phyloP scores from a whole-genome alignment of 2,113 vertebrate genomes.

The Corvus hawaiiensis region DNA sequence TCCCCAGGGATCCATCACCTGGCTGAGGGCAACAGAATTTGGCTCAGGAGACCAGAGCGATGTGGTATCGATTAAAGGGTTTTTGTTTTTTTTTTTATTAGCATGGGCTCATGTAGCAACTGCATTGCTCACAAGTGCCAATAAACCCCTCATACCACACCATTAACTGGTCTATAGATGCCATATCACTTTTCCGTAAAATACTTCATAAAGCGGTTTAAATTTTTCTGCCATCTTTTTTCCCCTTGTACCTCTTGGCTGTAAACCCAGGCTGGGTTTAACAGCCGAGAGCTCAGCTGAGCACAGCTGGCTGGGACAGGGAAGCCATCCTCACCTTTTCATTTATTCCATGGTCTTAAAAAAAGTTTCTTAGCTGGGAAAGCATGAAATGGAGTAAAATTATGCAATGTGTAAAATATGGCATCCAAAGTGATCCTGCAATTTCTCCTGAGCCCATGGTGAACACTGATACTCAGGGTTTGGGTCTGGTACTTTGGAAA shows the following conservation, averaged over 20 bases:
- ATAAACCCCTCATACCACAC: not conserved
- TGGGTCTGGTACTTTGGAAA: not conserved
- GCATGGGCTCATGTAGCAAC: fast-evolving
- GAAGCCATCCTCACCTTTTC: not conserved
- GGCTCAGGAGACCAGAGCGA: not conserved
- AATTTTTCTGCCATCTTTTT: not conserved
- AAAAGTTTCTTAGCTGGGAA: not conserved
- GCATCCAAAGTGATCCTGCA: not conserved
- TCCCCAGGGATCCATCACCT: fast-evolving
- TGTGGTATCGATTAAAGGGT: fast-evolving
- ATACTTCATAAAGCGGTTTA: not conserved
- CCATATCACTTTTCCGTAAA: not conserved
- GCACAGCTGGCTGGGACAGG: not conserved
- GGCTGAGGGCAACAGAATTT: not conserved
- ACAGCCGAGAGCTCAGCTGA: not conserved
- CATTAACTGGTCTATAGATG: not conserved
- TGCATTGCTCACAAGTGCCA: not conserved
- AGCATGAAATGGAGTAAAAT: not conserved
- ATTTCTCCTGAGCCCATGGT: not conserved
- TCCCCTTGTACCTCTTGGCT: not conserved
- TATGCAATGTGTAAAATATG: not conserved
- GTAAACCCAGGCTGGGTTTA: not conserved
- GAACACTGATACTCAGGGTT: not conserved
- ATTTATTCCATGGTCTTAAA: not conserved
- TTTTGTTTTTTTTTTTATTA: not conserved